phyloP scores from a whole-genome alignment of 2,797 vertebrate genomes.

The Mormyrus proboscirostris region DNA sequence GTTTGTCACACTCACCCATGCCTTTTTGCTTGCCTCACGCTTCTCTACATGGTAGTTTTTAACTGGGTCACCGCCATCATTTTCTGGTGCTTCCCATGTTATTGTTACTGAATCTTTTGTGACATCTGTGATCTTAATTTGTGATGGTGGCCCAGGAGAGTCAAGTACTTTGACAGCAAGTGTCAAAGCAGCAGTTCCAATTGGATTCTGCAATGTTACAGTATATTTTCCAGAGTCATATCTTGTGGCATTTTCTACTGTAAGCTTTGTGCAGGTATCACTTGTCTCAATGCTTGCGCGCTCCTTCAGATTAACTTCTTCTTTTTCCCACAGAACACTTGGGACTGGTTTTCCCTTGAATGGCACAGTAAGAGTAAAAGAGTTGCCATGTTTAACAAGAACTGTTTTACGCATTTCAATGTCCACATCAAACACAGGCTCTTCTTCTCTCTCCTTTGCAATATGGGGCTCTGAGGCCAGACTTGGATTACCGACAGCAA shows the following conservation, averaged over 20 bases:
- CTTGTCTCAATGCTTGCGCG: conserved; percentile 82
- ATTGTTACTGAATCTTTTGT: conserved; percentile 88
- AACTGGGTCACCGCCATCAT: conserved; percentile 89
- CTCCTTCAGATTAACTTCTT: conserved; percentile 79
- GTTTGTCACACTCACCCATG: conserved; percentile 92
- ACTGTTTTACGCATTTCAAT: conserved; percentile 88
- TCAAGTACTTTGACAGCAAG: conserved; percentile 92
- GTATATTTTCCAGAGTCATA: conserved; percentile 91
- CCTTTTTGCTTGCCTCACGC: conserved; percentile 95
- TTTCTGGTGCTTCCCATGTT: conserved; percentile 88
- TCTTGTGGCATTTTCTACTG: conserved; percentile 87
- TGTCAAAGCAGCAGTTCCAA: conserved; percentile 80
- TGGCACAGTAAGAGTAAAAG: conserved; percentile 84
- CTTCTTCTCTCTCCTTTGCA: conserved; percentile 84
- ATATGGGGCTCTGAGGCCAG: conserved; percentile 70
- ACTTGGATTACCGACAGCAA: conserved; percentile 79
- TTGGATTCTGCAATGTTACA: conserved; percentile 79
- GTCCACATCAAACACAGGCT: conserved; percentile 89
- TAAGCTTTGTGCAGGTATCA: conserved; percentile 76
- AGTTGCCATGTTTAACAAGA: conserved; percentile 80
- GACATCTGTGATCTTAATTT: conserved; percentile 74
- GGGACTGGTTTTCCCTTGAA: conserved; percentile 88
- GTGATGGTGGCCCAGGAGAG: conserved; percentile 84
- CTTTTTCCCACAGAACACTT: conserved; percentile 77
- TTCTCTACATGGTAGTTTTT: conserved; percentile 97